phyloP scores from a whole-genome alignment of 1,140 invertebrate genomes.

The Artemia franciscana region DNA sequence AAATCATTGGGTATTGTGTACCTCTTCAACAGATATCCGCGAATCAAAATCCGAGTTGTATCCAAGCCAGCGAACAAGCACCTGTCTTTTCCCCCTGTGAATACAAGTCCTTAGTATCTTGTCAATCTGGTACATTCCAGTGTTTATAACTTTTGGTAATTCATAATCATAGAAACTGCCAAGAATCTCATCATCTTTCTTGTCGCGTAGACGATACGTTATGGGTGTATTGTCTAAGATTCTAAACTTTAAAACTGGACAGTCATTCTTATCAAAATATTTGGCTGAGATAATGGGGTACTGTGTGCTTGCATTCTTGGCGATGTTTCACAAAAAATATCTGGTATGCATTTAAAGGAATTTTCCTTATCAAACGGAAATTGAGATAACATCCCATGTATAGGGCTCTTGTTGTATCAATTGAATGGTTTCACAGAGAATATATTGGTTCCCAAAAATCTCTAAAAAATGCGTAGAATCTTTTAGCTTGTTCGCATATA shows the following conservation, averaged over 20 bases:
- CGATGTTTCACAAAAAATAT: too few relatives aligned
- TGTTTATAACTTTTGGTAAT: background rate
- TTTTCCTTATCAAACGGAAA: too few relatives aligned
- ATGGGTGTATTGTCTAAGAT: background rate
- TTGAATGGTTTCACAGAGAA: too few relatives aligned
- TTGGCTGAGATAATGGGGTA: too few relatives aligned
- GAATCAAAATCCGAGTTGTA: background rate
- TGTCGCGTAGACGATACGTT: background rate
- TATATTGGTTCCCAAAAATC: too few relatives aligned
- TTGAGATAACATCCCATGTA: too few relatives aligned
- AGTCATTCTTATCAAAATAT: background rate
- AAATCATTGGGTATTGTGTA: background rate
- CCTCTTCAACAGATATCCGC: background rate
- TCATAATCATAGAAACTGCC: background rate
- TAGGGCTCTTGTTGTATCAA: too few relatives aligned
- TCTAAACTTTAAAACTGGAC: background rate
- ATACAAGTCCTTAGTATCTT: background rate
- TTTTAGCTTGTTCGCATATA: too few relatives aligned
- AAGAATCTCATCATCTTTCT: background rate
- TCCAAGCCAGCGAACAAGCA: background rate
- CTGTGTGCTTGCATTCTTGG: too few relatives aligned
- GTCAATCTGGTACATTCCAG: background rate
- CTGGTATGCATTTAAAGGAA: too few relatives aligned
- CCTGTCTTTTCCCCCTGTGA: background rate
- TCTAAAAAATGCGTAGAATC: too few relatives aligned